Evolutionary conservation across 1,140 invertebrate genomes (phyloP), one percentile per base, ranked within the genome.

Genomic region (Neoseiulus cucumeris): DNA sequence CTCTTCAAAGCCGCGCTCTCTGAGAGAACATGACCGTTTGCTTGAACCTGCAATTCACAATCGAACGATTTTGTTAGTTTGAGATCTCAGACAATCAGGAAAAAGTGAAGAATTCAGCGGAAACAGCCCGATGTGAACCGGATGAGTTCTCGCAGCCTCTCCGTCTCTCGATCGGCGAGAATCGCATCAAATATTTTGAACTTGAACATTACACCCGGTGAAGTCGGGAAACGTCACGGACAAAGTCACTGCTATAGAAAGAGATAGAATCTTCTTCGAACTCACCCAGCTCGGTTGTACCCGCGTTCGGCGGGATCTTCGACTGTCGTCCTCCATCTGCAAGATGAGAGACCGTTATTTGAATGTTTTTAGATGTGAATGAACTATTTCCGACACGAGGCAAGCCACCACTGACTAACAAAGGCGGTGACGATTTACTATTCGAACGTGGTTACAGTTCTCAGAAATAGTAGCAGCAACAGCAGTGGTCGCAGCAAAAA

Each of bases 321-420:
- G 25, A 1, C 33, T 20, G 33, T 59, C 51, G 51, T 59, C 51
- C 51, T 33, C 51, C 51, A 59, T 59, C 51, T 59, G 51, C 25
- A 59, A 47, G 14, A 28, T 4, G 5, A 28, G 14, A 47, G 14
- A 6, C 14, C n/a, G n/a, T 14, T 47, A 14, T 47, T 20, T 47
- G 4, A 20, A 14, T 47, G 4, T 4, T 28, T 4, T 47, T 22
- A 4, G 45, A 20, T 14, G 45, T 5, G 28, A 47, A 4, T 47
- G 4, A 6, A 14, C 5, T 6, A 5, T 5, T 4, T 47, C 9
- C 33, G 33, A 4, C 33, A 39, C 33, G 33, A 39, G 33, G 33
- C 33, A 6, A 39, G 9, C 33, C 14, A 20, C 33, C 5, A 14
- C 9, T 14, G 17, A 25, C 22, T 59, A 14, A 25, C 22, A 59